These are phyloP conservation scores for Amitus sp. DNA, from an alignment of 2,888 invertebrate genomes.

Conservation along the genomic window DNA sequence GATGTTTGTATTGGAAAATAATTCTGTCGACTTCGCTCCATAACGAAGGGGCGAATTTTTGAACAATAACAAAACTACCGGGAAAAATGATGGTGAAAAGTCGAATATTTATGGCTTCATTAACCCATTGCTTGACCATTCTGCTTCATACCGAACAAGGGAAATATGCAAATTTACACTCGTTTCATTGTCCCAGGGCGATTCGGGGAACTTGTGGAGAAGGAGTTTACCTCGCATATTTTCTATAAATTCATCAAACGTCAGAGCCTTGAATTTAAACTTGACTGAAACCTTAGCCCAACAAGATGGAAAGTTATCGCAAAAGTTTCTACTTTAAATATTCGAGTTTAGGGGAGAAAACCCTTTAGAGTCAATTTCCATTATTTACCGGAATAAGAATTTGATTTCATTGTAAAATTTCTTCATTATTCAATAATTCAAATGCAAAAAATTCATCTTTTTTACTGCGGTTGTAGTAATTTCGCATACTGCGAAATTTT, in stretches of 20 bases:
- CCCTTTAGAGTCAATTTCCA: too few relatives aligned
- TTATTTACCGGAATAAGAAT: too few relatives aligned
- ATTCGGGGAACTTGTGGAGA: not conserved
- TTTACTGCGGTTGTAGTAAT: too few relatives aligned
- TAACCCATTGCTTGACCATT: slow-evolving; percentile 1
- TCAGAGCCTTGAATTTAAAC: too few relatives aligned
- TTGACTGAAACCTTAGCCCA: too few relatives aligned
- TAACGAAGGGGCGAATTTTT: not conserved
- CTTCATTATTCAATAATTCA: too few relatives aligned
- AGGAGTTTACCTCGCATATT: not conserved
- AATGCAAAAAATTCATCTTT: too few relatives aligned
- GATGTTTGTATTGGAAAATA: too few relatives aligned
- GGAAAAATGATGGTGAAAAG: slow-evolving; percentile 2
- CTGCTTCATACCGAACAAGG: not conserved
- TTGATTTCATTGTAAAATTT: too few relatives aligned
- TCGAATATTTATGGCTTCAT: slow-evolving; percentile 6
- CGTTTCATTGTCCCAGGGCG: slow-evolving; percentile 2
- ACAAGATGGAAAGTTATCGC: too few relatives aligned
- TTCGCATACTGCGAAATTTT: too few relatives aligned
- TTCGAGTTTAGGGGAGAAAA: too few relatives aligned
- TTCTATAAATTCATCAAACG: not conserved
- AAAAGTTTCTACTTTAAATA: not conserved
- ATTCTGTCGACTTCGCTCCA: not conserved
- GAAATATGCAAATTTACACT: slow-evolving; percentile 7
- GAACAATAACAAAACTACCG: not conserved